Base-by-base conservation (phyloP, 1,140 invertebrate species). In the Globodera ellingtonae region DNA sequence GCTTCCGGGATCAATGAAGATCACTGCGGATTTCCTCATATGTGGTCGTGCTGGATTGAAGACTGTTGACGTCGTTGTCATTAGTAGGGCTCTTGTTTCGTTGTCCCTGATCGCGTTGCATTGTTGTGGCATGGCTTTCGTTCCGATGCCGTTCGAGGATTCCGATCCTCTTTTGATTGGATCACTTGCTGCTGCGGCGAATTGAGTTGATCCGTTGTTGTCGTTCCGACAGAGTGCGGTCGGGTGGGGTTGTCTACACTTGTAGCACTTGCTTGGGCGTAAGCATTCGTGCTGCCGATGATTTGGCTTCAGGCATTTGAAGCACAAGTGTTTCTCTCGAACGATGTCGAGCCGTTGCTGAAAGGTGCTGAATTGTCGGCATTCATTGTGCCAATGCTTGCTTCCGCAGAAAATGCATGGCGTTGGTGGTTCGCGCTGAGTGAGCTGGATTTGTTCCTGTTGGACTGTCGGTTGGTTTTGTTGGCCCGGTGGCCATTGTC, bases 1-100 rank as follows among this genome's bases (percentile, higher is more conserved):
- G 21, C 13, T 21, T 13, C 70, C 70, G 4, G 70, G 70, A 71
- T 71, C 70, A 71, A 71, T 71, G n/a, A 71, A 71, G 21, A 71
- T 71, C 21, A 24, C 15, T 18, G 70, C 70, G 13, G 6, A 18
- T 24, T n/a, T 71, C 6, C 70, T 71, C 13, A 71, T 6, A 21
- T 71, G 13, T 47, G 70, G 70, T 50, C 7, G 46, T 6, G 21
- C 21, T n/a, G 70, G 70, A 21, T 71, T 71, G 70, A 18, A 71
- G 3, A 71, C 70, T 6, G 70, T 71, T 15, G 21, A 13, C 7
- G 46, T 15, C 4, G 50, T 18, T 4, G 70, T 71, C 70, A 71
- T 71, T 15, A 71, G 21, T 71, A 71, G 21, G 3, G 70, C 13
- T 5, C 50, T 15, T 4, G 70, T 47, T 5, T 71, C 50, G 46